Conservation (phyloP, 2,113 vertebrate genomes). For the Cyprinodon variegatus region DNA sequence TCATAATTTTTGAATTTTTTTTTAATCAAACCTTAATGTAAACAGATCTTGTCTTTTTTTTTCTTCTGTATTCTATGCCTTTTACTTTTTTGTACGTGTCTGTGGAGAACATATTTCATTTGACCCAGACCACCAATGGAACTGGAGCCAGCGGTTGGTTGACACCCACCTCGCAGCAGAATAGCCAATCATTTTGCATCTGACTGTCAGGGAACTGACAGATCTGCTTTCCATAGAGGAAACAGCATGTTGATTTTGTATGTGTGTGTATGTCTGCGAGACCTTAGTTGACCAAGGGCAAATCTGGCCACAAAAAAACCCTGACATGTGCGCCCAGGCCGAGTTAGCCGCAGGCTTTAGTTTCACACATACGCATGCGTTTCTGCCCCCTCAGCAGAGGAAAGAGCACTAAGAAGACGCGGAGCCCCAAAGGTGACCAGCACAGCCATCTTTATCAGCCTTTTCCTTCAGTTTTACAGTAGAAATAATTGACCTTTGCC, state of each 20-base stretch:
- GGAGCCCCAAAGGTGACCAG: constrained; percentile 64
- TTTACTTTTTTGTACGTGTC: constrained; percentile 27
- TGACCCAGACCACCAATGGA: constrained; percentile 69
- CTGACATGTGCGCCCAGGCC: constrained; percentile 64
- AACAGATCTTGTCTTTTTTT: constrained; percentile 42
- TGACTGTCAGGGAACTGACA: constrained; percentile 72
- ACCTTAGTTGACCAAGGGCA: constrained; percentile 58
- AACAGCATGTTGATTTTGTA: constrained; percentile 62
- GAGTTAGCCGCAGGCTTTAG: constrained; percentile 67
- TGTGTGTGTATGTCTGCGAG: constrained; percentile 48
- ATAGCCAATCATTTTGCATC: constrained; percentile 67
- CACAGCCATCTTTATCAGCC: constrained; percentile 70
- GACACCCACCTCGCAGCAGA: constrained; percentile 58
- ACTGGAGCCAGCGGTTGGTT: constrained; percentile 46
- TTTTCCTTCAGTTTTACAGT: constrained; percentile 72
- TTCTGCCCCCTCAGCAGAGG: constrained; percentile 59
- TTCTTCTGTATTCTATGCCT: constrained; percentile 8
- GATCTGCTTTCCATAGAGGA: constrained; percentile 76
- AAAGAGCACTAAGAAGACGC: constrained; percentile 58
- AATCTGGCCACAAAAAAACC: constrained; percentile 57
- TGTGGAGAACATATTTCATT: constrained; percentile 54
- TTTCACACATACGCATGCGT: constrained; percentile 59
- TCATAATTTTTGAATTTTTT: constrained; percentile 61
- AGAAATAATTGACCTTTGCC: constrained; percentile 74
- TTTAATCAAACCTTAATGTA: constrained; percentile 31